Conservation (phyloP, 2,888 invertebrate genomes). For the Acronicta aceris region DNA sequence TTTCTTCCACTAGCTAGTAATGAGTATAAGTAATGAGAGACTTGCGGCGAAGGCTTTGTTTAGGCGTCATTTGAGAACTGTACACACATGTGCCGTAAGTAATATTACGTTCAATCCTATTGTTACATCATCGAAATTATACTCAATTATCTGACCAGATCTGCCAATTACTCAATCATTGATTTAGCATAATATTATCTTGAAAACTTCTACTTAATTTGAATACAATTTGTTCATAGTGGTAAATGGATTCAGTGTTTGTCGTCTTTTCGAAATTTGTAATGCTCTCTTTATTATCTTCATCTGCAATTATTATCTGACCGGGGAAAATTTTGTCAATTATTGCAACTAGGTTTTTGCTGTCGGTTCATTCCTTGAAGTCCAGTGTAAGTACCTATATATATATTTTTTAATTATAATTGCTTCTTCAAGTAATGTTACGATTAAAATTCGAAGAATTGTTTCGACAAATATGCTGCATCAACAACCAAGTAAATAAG, state of each 20-base stretch:
- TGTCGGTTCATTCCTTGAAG: conserved; percentile 3
- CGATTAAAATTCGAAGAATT: not conserved
- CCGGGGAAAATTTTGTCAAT: not conserved
- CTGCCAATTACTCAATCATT: conserved; percentile 17
- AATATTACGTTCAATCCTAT: conserved; percentile 61
- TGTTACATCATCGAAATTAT: conserved; percentile 57
- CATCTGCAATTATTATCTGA: conserved; percentile 3
- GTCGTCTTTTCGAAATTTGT: conserved; percentile 2
- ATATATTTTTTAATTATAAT: conserved; percentile 1
- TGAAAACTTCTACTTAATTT: conserved; percentile 12
- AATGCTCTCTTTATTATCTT: conserved; percentile 7
- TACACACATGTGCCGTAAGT: conserved; percentile 70
- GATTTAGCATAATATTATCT: conserved; percentile 24
- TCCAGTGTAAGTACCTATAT: conserved; percentile 1
- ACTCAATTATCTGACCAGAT: conserved; percentile 37
- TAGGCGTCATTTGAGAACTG: conserved; percentile 75
- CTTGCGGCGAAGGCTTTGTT: conserved; percentile 71
- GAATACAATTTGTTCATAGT: conserved; percentile 11
- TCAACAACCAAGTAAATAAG: conserved; percentile 5
- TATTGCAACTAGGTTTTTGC: not conserved
- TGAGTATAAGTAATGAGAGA: conserved; percentile 80
- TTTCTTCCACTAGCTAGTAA: conserved; percentile 81
- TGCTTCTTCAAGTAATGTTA: conserved; percentile 2
- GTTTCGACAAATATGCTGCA: not conserved
- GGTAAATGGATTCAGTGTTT: not conserved